phyloP scores from a whole-genome alignment of 2,888 invertebrate genomes.

The Ichneumoninae sp. region DNA sequence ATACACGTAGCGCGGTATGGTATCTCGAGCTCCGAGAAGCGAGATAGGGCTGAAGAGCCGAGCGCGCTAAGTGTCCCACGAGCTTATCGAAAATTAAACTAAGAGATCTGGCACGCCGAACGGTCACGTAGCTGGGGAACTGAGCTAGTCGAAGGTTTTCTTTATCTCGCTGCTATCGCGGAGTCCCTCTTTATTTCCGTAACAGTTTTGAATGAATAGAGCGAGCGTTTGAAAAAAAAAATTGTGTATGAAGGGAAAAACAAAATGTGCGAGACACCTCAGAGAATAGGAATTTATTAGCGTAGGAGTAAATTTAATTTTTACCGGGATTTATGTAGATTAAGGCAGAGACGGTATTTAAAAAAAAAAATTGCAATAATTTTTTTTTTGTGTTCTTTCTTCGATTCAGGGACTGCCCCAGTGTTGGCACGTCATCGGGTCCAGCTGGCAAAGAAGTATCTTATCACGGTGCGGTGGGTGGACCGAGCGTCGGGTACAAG shows the following conservation, averaged over 20 bases:
- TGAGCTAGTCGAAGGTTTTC: conserved; percentile 16
- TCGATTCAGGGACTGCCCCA: conserved; percentile 79
- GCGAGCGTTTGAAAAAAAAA: neutral
- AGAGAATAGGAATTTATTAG: neutral
- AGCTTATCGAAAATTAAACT: conserved; percentile 43
- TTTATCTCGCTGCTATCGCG: conserved; percentile 5
- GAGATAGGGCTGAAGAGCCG: conserved; percentile 32
- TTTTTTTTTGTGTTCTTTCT: conserved; percentile 5
- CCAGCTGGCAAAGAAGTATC: conserved; percentile 81
- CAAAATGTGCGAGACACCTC: neutral
- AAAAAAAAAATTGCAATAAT: neutral
- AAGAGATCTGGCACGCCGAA: conserved; percentile 37
- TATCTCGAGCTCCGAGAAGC: conserved; percentile 19
- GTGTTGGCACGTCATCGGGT: conserved; percentile 80
- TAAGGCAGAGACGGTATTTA: neutral
- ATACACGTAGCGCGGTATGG: neutral
- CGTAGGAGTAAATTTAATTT: neutral
- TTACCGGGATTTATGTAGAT: neutral
- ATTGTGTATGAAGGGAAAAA: neutral
- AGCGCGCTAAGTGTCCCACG: conserved; percentile 27
- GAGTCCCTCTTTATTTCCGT: conserved; percentile 11
- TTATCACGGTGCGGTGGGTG: conserved; percentile 80
- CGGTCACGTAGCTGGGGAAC: conserved; percentile 37
- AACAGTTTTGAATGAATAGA: neutral
- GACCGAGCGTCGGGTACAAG: conserved; percentile 80